Evolutionary conservation across 2,888 invertebrate genomes (phyloP).

Genomic region (Eristalis intricaria): DNA sequence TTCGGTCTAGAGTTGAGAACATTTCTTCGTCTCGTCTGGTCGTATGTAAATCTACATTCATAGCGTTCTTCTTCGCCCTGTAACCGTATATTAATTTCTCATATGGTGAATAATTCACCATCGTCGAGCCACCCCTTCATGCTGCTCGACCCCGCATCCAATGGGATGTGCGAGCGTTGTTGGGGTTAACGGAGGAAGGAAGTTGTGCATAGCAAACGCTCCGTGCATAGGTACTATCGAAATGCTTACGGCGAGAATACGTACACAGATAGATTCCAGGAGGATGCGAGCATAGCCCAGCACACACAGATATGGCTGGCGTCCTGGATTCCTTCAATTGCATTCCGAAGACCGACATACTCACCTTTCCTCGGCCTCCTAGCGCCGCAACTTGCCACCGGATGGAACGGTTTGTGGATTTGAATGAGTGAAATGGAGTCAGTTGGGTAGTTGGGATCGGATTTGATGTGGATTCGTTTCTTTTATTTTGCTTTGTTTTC

Average conservation of each 20-base stretch:
- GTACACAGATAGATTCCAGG: neutral
- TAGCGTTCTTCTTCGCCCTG: too few species aligned
- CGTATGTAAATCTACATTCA: neutral
- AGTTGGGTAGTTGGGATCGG: too few species aligned
- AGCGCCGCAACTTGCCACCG: too few species aligned
- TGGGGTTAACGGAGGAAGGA: neutral
- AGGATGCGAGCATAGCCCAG: neutral
- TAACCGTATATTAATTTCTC: constrained; percentile 2
- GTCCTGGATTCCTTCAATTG: constrained; percentile 12
- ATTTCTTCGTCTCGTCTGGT: neutral
- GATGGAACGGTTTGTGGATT: too few species aligned
- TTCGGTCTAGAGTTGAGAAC: constrained; percentile 5
- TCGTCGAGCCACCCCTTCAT: neutral
- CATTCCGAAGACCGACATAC: neutral
- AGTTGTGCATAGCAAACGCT: neutral
- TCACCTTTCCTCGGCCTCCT: too few species aligned
- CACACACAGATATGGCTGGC: neutral
- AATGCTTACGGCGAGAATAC: neutral
- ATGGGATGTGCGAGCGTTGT: neutral
- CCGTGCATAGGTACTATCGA: too few species aligned
- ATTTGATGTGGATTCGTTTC: too few species aligned
- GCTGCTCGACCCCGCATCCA: neutral
- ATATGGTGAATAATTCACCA: constrained; percentile 5
- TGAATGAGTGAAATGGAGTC: too few species aligned
- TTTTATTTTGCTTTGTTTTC: too few species aligned